These are phyloP conservation scores for Drosophila macrospina DNA, from an alignment of 2,888 invertebrate species.

Conservation along the genomic window DNA sequence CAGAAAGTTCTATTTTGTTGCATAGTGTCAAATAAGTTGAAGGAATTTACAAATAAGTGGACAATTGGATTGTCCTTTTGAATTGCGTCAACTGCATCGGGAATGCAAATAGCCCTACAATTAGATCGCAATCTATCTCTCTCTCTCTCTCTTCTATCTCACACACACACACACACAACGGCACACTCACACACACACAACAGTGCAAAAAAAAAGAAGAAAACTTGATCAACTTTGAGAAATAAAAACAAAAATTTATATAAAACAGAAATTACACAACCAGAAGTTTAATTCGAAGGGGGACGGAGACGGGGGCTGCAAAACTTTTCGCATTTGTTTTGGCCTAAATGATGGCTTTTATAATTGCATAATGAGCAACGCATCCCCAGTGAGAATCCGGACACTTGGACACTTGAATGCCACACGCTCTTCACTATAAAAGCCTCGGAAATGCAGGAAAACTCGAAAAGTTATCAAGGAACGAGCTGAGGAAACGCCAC, in stretches of 20 bases:
- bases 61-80: conserved; percentile 4
- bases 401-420: conserved; percentile 11
- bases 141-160: no score
- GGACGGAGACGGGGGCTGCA: not conserved
- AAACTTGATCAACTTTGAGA: conserved; percentile 19
- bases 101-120: conserved; percentile 15
- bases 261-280: not conserved
- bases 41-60: not conserved
- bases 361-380: conserved; percentile 18
- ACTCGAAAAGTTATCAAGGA: not conserved
- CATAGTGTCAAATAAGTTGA: conserved; percentile 1
- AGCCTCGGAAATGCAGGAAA: not conserved
- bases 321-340: conserved; percentile 8
- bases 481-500: not conserved
- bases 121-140: conserved; percentile 13
- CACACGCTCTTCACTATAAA: not conserved
- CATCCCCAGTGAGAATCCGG: conserved; percentile 6
- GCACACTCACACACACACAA: no score
- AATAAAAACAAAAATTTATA: conserved; percentile 21
- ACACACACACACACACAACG: not conserved
- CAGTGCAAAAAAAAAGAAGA: not conserved
- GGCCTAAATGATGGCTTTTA: conserved; percentile 1
- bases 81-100: conserved; percentile 20
- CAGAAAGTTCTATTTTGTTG: conserved; percentile 1
- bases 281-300: not conserved